Evolutionary conservation across 2,797 vertebrate species (phyloP), one percentile per base, ranked within the genome.

Genomic region (Gobio occitaniae): DNA sequence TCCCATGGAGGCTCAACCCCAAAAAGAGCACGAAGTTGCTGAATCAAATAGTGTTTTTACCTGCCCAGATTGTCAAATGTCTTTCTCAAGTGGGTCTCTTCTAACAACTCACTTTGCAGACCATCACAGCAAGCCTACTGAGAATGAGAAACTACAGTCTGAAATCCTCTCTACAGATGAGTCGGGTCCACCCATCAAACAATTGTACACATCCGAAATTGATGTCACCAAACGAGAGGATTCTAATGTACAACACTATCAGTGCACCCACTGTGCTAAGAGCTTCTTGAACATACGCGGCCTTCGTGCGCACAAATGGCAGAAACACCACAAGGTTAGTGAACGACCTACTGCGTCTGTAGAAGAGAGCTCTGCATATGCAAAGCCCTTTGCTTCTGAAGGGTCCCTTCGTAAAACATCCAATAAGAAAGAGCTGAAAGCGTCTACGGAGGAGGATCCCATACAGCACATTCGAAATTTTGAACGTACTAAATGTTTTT

Each of bases 251-350:
- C 93, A 92, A 87, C 63, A 80, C 77, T 86, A 93, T 79, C 89
- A 90, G 36, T 96, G 96, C 89, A 85, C 92, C 11, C 83, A 93
- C 56, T 96, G 96, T 80, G 66, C 81, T 0, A 92, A 93, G 91
- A 92, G 89, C 59, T 96, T 96, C 79, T 72, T 87, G 38, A 95
- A 94, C 88, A 84, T 90, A 52, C 91, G 93, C 89, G 95, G 95
- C 54, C 90, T 96, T 56, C 93, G 93, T 36, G 94, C 94, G 47
- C 95, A 96, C 89, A 93, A 92, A 70, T 95, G 95, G 94, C 94
- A 96, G 87, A 94, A 91, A 38, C 95, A 96, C 78, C 89, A 92
- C 0, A 89, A 88, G 56, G 70, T 66, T 59, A 71, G 70, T 90
- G 85, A 84, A 85, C 54, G 29, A 2, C 71, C 75, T 11, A 6